Percentiles rank a stretch among this genome's conserved stretches.
These are phyloP conservation scores for Liparis tanakae DNA, from an alignment of 2,797 vertebrate species.

Conservation along the genomic window DNA sequence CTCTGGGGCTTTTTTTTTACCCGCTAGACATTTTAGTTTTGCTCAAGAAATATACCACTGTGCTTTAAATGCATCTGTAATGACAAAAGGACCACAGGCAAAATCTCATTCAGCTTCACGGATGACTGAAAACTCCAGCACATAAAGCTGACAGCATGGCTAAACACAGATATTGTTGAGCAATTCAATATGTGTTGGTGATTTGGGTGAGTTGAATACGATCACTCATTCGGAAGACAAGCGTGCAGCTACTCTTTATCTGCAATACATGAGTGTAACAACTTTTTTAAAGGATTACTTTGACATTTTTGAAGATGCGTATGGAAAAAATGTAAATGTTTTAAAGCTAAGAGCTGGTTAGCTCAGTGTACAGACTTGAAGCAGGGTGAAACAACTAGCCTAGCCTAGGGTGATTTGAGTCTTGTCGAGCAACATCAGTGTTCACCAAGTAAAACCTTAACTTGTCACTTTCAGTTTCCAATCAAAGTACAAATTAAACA, in stretches of 20 bases:
- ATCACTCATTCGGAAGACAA: background rate
- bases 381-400: background rate
- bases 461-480: background rate
- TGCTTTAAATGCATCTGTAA: background rate
- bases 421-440: background rate
- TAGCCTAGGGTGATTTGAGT: background rate
- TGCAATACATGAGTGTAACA: background rate
- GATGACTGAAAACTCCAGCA: background rate
- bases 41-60: background rate
- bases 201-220: background rate
- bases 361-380: background rate
- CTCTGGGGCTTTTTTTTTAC: background rate
- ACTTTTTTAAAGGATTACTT: background rate
- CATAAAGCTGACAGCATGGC: background rate
- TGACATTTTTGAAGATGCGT: background rate
- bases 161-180: background rate
- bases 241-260: background rate
- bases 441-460: background rate
- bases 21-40: background rate
- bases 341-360: background rate
- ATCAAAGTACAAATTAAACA: background rate
- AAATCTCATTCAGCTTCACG: background rate
- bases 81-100: background rate
- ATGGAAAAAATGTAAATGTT: background rate
- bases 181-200: background rate